A percentile compares a stretch with the other conserved stretches of the same genome.
Conservation (phyloP, 1,140 invertebrate species). For the Monochamus saltuarius region DNA sequence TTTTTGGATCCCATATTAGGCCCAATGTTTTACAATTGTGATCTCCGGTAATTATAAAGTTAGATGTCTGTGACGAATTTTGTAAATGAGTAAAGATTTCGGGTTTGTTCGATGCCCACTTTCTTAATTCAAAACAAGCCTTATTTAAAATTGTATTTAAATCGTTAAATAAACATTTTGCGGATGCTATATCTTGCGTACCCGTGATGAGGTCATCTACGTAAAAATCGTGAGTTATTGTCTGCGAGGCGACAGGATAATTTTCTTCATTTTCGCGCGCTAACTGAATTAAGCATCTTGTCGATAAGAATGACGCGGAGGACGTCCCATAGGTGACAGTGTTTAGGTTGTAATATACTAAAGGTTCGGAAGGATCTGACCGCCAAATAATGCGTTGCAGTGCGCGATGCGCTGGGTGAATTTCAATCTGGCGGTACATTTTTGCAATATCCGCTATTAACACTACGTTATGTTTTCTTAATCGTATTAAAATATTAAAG, state of each 20-base stretch:
- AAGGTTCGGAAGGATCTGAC: slow-evolving; percentile 19
- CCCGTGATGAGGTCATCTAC: slow-evolving; percentile 54
- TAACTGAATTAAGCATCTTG: slow-evolving; percentile 39
- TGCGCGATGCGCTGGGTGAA: neutral
- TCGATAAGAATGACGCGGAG: slow-evolving; percentile 48
- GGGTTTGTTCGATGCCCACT: too few relatives aligned
- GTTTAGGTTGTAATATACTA: slow-evolving; percentile 43
- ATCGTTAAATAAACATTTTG: slow-evolving; percentile 30
- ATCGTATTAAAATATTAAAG: slow-evolving; percentile 38
- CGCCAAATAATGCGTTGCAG: slow-evolving; percentile 53
- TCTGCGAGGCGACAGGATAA: slow-evolving; percentile 40
- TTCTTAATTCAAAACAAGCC: slow-evolving; percentile 28
- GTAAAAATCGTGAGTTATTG: slow-evolving; percentile 49
- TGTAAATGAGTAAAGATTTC: too few relatives aligned
- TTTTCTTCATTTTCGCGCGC: slow-evolving; percentile 37
- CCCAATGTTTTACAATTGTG: too few relatives aligned
- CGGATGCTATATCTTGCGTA: too few relatives aligned
- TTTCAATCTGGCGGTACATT: slow-evolving; percentile 32
- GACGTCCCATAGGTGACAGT: slow-evolving; percentile 51
- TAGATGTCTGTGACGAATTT: too few relatives aligned
- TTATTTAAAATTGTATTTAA: slow-evolving; percentile 27
- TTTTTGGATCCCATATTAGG: too few relatives aligned
- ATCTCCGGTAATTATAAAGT: too few relatives aligned
- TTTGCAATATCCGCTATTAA: slow-evolving; percentile 49
- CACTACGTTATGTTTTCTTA: slow-evolving; percentile 39